These are phyloP conservation scores for Acromyrmex heyeri DNA, from an alignment of 1,140 invertebrate genomes.

Conservation along the genomic window DNA sequence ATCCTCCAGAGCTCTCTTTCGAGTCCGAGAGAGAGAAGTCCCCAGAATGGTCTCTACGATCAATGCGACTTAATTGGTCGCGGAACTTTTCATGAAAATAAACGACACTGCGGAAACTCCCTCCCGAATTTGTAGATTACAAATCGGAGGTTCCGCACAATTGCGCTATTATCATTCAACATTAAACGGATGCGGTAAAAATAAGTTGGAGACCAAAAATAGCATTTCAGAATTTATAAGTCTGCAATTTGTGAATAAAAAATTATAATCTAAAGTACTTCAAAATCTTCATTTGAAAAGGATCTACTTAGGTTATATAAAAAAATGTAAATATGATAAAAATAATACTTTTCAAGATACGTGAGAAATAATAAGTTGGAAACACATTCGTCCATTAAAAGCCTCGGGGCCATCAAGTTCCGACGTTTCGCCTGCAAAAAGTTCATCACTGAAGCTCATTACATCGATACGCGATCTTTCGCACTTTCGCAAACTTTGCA, in stretches of 20 bases:
- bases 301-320: background rate
- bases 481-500: constrained; percentile 61
- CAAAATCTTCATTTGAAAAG: background rate
- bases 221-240: background rate
- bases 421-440: constrained; percentile 40
- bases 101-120: background rate
- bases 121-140: background rate
- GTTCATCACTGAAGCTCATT: constrained; percentile 67
- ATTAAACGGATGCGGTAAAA: background rate
- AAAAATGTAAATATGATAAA: constrained; percentile 8
- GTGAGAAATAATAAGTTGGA: constrained; percentile 39
- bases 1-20: background rate
- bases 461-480: constrained; percentile 70
- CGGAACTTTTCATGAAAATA: constrained; percentile 11
- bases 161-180: background rate
- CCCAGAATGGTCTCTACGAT: background rate
- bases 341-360: constrained; percentile 16
- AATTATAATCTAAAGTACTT: background rate
- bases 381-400: constrained; percentile 31
- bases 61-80: constrained; percentile 29
- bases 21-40: background rate
- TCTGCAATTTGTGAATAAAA: background rate
- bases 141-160: background rate
- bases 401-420: constrained; percentile 48
- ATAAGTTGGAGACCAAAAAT: background rate